phyloP scores from a whole-genome alignment of 2,797 vertebrate species.

The Microctenopoma steveboyesi region DNA sequence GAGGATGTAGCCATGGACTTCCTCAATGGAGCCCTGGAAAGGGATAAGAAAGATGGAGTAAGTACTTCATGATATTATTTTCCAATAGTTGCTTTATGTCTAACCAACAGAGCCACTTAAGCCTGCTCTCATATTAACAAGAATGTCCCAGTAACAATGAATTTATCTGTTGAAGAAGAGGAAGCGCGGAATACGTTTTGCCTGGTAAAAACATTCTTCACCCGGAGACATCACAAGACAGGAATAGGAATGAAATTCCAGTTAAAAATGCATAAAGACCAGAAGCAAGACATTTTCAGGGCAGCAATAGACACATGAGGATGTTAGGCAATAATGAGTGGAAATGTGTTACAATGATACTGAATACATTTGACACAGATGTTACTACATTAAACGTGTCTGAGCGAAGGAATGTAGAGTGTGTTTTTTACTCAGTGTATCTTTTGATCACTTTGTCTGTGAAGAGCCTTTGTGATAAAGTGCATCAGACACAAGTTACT shows the following conservation, averaged over 20 bases:
- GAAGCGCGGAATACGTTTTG: slow-evolving; percentile 9
- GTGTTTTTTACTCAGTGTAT: no score
- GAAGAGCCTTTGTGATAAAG: no score
- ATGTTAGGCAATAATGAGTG: slow-evolving; percentile 22
- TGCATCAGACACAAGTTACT: no score
- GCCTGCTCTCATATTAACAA: slow-evolving; percentile 23
- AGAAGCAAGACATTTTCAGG: slow-evolving; percentile 30
- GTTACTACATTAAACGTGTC: no score
- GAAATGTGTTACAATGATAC: slow-evolving; percentile 1
- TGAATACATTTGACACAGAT: no score
- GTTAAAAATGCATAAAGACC: slow-evolving; percentile 28
- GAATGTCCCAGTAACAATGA: not conserved
- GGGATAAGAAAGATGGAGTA: slow-evolving; percentile 98
- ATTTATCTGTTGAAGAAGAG: slow-evolving; percentile 29
- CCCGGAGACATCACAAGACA: slow-evolving; percentile 23
- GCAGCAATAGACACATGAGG: slow-evolving; percentile 2
- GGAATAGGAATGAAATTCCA: slow-evolving; percentile 47
- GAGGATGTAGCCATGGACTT: slow-evolving; percentile 98
- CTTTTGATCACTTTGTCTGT: no score
- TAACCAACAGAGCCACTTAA: slow-evolving; percentile 21
- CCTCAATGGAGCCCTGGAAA: slow-evolving; percentile 94
- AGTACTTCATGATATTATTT: slow-evolving; percentile 70
- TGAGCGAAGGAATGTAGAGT: no score
- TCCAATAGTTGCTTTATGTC: slow-evolving; percentile 29
- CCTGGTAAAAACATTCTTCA: slow-evolving; percentile 22